These are phyloP conservation scores for Solenopsis invicta DNA, from an alignment of 1,140 invertebrate species.

Conservation along the genomic window DNA sequence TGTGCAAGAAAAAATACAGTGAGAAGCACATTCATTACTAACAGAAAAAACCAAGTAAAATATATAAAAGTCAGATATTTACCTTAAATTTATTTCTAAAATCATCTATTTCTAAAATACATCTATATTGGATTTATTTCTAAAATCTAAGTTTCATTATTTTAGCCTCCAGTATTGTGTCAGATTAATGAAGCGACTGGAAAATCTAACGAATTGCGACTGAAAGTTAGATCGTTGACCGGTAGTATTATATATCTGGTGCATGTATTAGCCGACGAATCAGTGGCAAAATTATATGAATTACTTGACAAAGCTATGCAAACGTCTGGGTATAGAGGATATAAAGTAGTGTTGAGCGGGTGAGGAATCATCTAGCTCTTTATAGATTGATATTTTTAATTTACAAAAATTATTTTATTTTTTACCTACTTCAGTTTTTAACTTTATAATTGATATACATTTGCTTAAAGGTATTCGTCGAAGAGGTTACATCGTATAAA, in stretches of 20 bases:
- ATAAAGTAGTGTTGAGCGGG: constrained; percentile 83
- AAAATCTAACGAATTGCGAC: constrained; percentile 77
- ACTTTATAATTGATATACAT: constrained; percentile 20
- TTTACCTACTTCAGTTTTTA: background rate
- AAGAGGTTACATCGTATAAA: constrained; percentile 76
- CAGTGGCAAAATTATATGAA: constrained; percentile 80
- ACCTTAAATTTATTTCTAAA: background rate
- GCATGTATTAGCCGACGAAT: constrained; percentile 80
- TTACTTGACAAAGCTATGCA: constrained; percentile 79
- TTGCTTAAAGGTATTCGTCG: constrained; percentile 76
- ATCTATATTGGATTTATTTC: background rate
- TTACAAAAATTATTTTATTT: background rate
- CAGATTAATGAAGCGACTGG: constrained; percentile 81
- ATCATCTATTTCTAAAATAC: too few species aligned
- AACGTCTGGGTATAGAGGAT: constrained; percentile 71
- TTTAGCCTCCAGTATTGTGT: constrained; percentile 78
- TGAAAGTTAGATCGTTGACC: constrained; percentile 83
- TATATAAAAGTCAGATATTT: background rate
- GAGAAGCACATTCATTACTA: background rate
- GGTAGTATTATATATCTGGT: constrained; percentile 82
- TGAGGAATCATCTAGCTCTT: constrained; percentile 65
- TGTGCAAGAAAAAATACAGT: constrained; percentile 53
- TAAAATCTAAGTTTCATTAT: background rate
- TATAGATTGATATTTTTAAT: constrained; percentile 13
- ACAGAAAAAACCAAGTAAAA: background rate